Percentiles rank a stretch among this genome's conserved stretches.
phyloP scores from a whole-genome alignment of 1,140 invertebrate species.

The Heliconius congener region DNA sequence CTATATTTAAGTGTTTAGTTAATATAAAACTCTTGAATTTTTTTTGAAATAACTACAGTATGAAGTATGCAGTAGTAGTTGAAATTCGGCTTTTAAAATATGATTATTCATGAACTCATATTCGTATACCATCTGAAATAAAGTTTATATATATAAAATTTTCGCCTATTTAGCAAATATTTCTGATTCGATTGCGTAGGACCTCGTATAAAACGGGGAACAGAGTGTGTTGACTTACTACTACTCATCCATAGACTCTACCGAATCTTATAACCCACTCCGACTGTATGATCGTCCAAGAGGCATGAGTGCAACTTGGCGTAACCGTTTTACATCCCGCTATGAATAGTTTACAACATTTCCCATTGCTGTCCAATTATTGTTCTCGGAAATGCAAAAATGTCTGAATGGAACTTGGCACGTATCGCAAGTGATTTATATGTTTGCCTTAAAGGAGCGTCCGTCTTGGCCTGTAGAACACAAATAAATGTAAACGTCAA shows the following conservation, averaged over 20 bases:
- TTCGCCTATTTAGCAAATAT: too few species aligned
- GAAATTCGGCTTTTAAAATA: too few species aligned
- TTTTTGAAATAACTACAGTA: too few species aligned
- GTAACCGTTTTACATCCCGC: conserved; percentile 22
- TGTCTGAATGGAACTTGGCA: conserved; percentile 39
- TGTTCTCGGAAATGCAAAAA: conserved; percentile 44
- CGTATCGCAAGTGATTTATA: conserved; percentile 51
- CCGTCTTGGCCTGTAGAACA: background rate
- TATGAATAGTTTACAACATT: conserved; percentile 40
- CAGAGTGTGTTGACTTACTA: background rate
- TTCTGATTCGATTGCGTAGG: too few species aligned
- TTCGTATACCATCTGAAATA: too few species aligned
- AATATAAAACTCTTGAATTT: too few species aligned
- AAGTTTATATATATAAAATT: too few species aligned
- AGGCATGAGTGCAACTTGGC: background rate
- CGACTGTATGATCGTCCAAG: background rate
- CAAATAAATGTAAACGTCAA: conserved; percentile 39
- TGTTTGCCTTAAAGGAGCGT: conserved; percentile 36
- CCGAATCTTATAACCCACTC: too few species aligned
- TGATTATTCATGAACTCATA: too few species aligned
- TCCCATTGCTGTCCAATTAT: conserved; percentile 41
- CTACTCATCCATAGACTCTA: background rate
- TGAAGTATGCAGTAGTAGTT: too few species aligned
- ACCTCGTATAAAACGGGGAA: background rate
- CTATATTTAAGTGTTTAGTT: background rate